These are phyloP conservation scores for Nycticryphes semicollaris DNA, from an alignment of 2,113 vertebrate species.

Conservation along the genomic window DNA sequence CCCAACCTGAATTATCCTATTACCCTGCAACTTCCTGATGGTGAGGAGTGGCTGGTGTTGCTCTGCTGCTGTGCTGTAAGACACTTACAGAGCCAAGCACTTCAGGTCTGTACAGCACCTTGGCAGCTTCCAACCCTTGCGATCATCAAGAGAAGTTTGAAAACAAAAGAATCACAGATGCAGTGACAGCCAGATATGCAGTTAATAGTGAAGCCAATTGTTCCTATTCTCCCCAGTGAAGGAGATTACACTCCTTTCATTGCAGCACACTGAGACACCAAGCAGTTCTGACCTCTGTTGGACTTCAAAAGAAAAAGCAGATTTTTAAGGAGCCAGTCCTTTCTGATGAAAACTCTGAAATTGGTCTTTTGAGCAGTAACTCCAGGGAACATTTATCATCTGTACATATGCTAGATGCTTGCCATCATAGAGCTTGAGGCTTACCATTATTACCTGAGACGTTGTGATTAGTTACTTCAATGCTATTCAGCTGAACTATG, in stretches of 20 bases:
- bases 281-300: neutral
- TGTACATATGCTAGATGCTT: neutral
- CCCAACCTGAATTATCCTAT: neutral
- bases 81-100: neutral
- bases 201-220: neutral
- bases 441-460: neutral
- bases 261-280: neutral
- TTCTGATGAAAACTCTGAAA: neutral
- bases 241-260: neutral
- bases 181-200: neutral
- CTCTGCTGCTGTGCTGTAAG: neutral
- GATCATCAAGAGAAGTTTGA: neutral
- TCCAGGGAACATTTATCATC: neutral
- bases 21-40: neutral
- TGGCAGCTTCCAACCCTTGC: neutral
- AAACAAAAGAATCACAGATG: neutral
- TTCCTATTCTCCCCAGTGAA: neutral
- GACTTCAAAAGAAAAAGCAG: neutral
- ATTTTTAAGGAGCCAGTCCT: neutral
- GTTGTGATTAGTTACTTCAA: constrained; percentile 16
- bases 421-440: neutral
- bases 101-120: neutral
- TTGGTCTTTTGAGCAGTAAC: neutral
- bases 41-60: neutral
- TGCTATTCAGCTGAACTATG: neutral